These are phyloP conservation scores for Oryzias sinensis DNA, from an alignment of 2,797 vertebrate species.

Conservation along the genomic window DNA sequence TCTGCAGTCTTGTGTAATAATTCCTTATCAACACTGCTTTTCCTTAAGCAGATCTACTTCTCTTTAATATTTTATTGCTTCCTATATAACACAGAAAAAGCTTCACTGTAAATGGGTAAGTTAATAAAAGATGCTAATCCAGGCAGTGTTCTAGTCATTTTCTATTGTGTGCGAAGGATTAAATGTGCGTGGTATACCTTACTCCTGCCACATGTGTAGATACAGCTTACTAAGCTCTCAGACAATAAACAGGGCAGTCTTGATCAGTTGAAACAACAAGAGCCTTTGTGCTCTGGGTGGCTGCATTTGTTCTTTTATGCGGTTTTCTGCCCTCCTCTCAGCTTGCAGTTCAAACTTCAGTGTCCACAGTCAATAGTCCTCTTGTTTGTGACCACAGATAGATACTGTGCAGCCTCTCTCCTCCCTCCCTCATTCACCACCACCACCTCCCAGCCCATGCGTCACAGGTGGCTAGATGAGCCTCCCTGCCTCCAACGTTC, in stretches of 20 bases:
- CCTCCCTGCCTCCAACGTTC: slow-evolving; percentile 53
- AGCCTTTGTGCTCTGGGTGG: slow-evolving; percentile 59
- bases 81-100: background rate
- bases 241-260: slow-evolving; percentile 41
- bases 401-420: slow-evolving; percentile 51
- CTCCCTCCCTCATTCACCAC: slow-evolving; percentile 10
- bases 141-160: background rate
- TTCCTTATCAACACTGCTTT: background rate
- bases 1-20: background rate
- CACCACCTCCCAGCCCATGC: slow-evolving; percentile 41
- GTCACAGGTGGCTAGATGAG: slow-evolving; percentile 59
- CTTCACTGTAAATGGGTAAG: too few relatives aligned
- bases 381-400: slow-evolving; percentile 69
- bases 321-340: slow-evolving; percentile 65
- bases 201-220: slow-evolving; percentile 8
- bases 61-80: background rate
- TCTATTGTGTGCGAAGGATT: slow-evolving; percentile 1
- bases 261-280: slow-evolving; percentile 60
- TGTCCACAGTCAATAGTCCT: slow-evolving; percentile 70
- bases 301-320: slow-evolving; percentile 61
- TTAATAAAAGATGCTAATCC: too few relatives aligned
- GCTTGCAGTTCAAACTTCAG: slow-evolving; percentile 68
- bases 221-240: slow-evolving; percentile 26
- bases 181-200: slow-evolving; percentile 1
- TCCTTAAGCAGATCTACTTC: background rate